These are phyloP conservation scores for Dichetophora obliterata DNA, from an alignment of 2,888 invertebrate genomes.

Conservation along the genomic window DNA sequence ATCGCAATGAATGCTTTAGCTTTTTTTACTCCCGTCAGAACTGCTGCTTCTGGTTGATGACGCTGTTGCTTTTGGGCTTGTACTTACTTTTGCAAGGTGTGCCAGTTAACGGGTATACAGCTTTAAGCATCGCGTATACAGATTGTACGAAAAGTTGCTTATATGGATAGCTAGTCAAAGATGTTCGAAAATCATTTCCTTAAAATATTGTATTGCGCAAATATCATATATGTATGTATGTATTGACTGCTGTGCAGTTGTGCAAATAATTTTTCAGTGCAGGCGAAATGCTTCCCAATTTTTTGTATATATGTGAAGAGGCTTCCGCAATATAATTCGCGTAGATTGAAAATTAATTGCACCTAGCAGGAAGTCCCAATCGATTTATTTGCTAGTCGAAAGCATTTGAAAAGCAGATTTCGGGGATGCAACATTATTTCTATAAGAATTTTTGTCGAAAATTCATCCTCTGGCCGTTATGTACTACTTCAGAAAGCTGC, in stretches of 20 bases:
- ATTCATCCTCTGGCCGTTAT: no score
- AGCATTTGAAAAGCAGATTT: no score
- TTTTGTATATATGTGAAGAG: background rate
- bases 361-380: no score
- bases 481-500: no score
- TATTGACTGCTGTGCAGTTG: background rate
- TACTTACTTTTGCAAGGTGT: constrained; percentile 7
- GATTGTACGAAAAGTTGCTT: background rate
- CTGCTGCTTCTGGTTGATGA: background rate
- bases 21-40: constrained; percentile 8
- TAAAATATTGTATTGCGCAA: no score
- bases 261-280: constrained; percentile 15
- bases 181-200: no score
- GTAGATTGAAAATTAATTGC: no score
- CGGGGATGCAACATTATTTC: no score
- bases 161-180: background rate
- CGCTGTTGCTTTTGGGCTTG: background rate
- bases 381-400: no score
- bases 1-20: constrained; percentile 33
- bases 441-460: no score
- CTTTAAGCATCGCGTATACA: background rate
- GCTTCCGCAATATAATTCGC: no score
- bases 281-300: background rate
- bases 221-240: no score
- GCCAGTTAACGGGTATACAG: constrained; percentile 5